These are phyloP conservation scores for Myripristis jacobus DNA, from an alignment of 2,797 vertebrate genomes.

Conservation along the genomic window DNA sequence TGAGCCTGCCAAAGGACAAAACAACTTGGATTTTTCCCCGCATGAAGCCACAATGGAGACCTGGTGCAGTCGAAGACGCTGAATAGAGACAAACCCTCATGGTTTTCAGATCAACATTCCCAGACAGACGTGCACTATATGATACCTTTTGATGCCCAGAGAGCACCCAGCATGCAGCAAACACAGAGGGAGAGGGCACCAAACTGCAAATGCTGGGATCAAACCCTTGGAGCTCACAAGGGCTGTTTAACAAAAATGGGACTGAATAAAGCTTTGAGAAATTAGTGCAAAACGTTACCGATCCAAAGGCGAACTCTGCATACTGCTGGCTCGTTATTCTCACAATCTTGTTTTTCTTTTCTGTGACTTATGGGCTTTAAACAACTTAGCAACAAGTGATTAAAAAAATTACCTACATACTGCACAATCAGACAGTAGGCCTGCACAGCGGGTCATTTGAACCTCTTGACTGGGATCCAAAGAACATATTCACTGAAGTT, in stretches of 20 bases:
- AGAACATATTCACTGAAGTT: slow-evolving; percentile 69
- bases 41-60: slow-evolving; percentile 56
- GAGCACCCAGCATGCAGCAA: slow-evolving; percentile 43
- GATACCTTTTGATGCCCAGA: slow-evolving; percentile 58
- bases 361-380: slow-evolving; percentile 27
- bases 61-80: slow-evolving; percentile 37
- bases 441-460: slow-evolving; percentile 69
- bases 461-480: slow-evolving; percentile 61
- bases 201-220: slow-evolving; percentile 50
- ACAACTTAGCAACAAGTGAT: slow-evolving; percentile 38
- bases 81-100: slow-evolving; percentile 58
- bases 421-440: slow-evolving; percentile 39
- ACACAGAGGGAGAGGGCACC: slow-evolving; percentile 51
- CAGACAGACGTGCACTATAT: slow-evolving; percentile 57
- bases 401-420: slow-evolving; percentile 21
- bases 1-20: slow-evolving; percentile 56
- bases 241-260: slow-evolving; percentile 36
- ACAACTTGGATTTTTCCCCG: slow-evolving; percentile 40
- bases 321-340: slow-evolving; percentile 23
- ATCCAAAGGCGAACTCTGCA: slow-evolving; percentile 18
- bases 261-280: slow-evolving; percentile 27
- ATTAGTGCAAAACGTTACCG: not conserved
- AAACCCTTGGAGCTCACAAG: slow-evolving; percentile 27
- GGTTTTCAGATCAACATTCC: slow-evolving; percentile 77
- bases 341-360: not conserved